phyloP scores from a whole-genome alignment of 2,113 vertebrate species.

The Asarcornis scutulata region DNA sequence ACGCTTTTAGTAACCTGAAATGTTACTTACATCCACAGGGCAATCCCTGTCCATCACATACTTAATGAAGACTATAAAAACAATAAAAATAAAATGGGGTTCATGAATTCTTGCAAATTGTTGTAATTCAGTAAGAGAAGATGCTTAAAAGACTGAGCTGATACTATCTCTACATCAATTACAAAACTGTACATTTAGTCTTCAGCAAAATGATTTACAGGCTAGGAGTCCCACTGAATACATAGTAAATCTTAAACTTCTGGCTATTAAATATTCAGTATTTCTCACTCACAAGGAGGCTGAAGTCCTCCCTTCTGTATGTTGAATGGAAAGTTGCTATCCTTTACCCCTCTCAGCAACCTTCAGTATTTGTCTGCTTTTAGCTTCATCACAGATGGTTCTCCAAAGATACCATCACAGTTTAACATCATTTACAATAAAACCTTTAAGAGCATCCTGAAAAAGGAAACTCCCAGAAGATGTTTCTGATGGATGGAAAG shows the following conservation, averaged over 20 bases:
- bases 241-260: background rate
- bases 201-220: background rate
- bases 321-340: background rate
- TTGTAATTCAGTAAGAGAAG: background rate
- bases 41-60: background rate
- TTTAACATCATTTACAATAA: slow-evolving; percentile 43
- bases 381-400: background rate
- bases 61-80: background rate
- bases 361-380: background rate
- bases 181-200: background rate
- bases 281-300: background rate
- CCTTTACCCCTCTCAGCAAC: background rate
- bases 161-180: background rate
- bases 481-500: slow-evolving; percentile 3
- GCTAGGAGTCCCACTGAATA: background rate
- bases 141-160: background rate
- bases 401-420: background rate
- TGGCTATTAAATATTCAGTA: background rate
- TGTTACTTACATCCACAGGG: background rate
- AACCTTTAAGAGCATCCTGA: slow-evolving; percentile 17
- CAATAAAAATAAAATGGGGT: background rate
- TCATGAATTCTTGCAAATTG: background rate
- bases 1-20: background rate
- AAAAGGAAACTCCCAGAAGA: slow-evolving; percentile 38
- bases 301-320: background rate